Evolutionary conservation across 2,113 vertebrate species (phyloP).

Genomic region (Hassar affinis): DNA sequence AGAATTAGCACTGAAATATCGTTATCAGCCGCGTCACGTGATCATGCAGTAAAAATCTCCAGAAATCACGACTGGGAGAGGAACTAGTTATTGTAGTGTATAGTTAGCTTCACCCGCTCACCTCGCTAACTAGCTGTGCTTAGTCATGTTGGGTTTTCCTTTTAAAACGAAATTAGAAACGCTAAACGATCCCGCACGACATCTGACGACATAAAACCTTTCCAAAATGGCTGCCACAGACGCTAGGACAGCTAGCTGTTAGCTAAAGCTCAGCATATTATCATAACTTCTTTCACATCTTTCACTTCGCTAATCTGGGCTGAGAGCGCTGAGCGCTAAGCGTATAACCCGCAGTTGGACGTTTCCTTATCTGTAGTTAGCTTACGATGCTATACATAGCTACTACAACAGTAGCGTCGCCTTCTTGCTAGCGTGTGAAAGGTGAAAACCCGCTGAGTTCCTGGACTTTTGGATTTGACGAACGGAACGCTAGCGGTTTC

Average conservation of each 20-base stretch:
- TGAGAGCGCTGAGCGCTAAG: background rate
- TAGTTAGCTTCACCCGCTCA: background rate
- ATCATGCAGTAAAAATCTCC: slow-evolving; percentile 39
- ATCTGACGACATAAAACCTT: background rate
- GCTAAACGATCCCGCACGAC: too few relatives aligned
- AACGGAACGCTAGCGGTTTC: too few relatives aligned
- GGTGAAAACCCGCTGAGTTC: too few relatives aligned
- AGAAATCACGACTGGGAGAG: slow-evolving; percentile 32
- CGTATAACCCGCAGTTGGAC: too few relatives aligned
- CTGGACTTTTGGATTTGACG: too few relatives aligned
- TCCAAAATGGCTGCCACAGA: background rate
- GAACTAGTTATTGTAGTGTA: background rate
- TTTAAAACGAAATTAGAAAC: too few relatives aligned
- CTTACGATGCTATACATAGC: background rate
- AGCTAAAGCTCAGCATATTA: background rate
- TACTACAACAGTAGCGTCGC: background rate
- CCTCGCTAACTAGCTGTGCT: background rate
- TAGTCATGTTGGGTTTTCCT: background rate
- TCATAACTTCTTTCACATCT: background rate
- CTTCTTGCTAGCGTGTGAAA: background rate
- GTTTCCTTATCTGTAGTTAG: background rate
- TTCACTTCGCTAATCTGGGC: background rate
- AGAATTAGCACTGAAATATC: background rate
- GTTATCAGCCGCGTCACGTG: background rate
- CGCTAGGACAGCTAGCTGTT: background rate